Conservation (phyloP, 2,888 invertebrate species). For the Neoascia interrupta region DNA sequence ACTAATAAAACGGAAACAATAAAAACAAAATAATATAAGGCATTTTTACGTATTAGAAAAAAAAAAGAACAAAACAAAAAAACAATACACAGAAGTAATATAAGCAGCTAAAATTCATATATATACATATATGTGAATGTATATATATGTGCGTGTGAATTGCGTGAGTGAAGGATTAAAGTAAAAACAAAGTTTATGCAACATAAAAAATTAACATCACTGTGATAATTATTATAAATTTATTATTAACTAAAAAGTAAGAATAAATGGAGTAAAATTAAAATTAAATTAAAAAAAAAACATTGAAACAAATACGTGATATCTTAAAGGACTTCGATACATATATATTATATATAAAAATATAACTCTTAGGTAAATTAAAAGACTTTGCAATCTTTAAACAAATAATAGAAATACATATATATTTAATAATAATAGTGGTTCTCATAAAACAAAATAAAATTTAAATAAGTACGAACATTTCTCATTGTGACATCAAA, state of each 20-base stretch:
- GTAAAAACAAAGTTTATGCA: conserved; percentile 79
- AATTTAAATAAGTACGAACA: conserved; percentile 65
- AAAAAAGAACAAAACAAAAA: too few relatives aligned
- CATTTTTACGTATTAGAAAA: conserved; percentile 71
- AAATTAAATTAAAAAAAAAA: conserved; percentile 77
- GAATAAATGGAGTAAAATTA: conserved; percentile 73
- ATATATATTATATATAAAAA: conserved; percentile 77
- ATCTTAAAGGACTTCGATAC: conserved; percentile 80
- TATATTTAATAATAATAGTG: conserved; percentile 70
- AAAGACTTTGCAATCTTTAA: conserved; percentile 74
- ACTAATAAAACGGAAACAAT: conserved; percentile 73
- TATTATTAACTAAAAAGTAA: conserved; percentile 76
- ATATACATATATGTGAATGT: conserved; percentile 70
- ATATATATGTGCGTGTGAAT: conserved; percentile 77
- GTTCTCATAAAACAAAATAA: conserved; percentile 79
- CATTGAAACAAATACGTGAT: conserved; percentile 80
- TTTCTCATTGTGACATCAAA: conserved; percentile 77
- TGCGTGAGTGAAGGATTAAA: conserved; percentile 76
- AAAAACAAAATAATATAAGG: conserved; percentile 74
- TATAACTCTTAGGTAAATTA: conserved; percentile 70
- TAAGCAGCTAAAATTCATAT: conserved; percentile 66
- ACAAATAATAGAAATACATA: conserved; percentile 68
- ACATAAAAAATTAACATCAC: conserved; percentile 79
- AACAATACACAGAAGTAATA: too few relatives aligned
- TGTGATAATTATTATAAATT: conserved; percentile 80